These are phyloP conservation scores for Scaptomyza parva DNA, from an alignment of 2,888 invertebrate genomes.

Conservation along the genomic window DNA sequence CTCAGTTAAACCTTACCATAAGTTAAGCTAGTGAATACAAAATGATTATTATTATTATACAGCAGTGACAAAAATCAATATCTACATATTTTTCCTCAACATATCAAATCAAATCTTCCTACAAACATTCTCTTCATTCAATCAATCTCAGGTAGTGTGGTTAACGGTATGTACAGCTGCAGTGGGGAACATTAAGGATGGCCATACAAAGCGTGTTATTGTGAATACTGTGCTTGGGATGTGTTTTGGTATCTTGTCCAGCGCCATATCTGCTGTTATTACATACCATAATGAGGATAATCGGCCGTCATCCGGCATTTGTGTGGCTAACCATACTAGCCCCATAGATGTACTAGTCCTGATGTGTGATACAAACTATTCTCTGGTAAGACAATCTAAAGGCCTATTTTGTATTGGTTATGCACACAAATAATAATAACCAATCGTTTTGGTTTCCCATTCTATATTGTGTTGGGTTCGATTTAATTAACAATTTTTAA, in stretches of 20 bases:
- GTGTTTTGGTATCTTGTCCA: slow-evolving; percentile 96
- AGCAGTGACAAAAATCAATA: slow-evolving; percentile 8
- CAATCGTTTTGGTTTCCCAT: not conserved
- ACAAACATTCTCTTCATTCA: slow-evolving; percentile 49
- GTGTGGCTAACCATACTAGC: slow-evolving; percentile 99
- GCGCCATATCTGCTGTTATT: slow-evolving; percentile 95
- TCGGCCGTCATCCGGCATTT: slow-evolving; percentile 93
- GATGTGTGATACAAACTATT: slow-evolving; percentile 98
- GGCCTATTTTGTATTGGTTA: not conserved
- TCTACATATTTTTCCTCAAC: slow-evolving; percentile 7
- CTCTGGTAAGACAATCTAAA: slow-evolving; percentile 90
- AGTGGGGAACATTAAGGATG: slow-evolving; percentile 92
- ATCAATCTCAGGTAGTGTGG: slow-evolving; percentile 91
- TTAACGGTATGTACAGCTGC: slow-evolving; percentile 93
- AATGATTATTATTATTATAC: not conserved
- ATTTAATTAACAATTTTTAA: not conserved
- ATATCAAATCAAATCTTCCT: slow-evolving; percentile 20
- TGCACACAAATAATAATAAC: slow-evolving; percentile 27
- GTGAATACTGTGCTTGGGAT: slow-evolving; percentile 93
- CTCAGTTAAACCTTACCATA: too few species aligned
- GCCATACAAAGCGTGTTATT: slow-evolving; percentile 90
- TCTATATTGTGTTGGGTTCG: not conserved
- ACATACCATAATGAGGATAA: slow-evolving; percentile 95
- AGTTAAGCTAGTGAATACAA: slow-evolving; percentile 6
- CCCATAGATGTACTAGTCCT: slow-evolving; percentile 98